A percentile compares a stretch with the other conserved stretches of the same genome.
Evolutionary conservation across 1,140 invertebrate species (phyloP).

Genomic region (Lepidostoma basale): DNA sequence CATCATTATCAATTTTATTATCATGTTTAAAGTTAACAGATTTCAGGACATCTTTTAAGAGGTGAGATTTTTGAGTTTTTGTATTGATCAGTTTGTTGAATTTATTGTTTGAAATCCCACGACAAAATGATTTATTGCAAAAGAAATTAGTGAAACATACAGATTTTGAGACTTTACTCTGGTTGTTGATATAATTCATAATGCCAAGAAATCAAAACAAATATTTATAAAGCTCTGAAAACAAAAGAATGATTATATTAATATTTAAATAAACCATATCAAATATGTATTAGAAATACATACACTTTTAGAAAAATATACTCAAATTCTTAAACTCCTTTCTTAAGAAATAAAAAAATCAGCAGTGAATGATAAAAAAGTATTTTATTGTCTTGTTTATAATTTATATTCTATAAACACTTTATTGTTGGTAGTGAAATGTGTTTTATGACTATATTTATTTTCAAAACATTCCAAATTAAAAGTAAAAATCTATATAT

Average conservation of each 20-base stretch:
- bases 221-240: background rate
- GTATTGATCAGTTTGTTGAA: conserved; percentile 34
- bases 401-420: too few relatives aligned
- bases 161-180: background rate
- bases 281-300: too few relatives aligned
- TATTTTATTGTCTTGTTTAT: too few relatives aligned
- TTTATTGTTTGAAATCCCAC: conserved; percentile 36
- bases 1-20: background rate
- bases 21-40: background rate
- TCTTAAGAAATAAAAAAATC: too few relatives aligned
- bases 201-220: background rate
- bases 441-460: too few relatives aligned
- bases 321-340: too few relatives aligned
- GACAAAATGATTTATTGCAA: conserved; percentile 38
- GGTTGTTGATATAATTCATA: background rate
- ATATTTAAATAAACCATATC: too few relatives aligned
- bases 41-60: conserved; percentile 29
- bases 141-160: conserved; percentile 38
- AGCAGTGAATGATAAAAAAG: too few relatives aligned
- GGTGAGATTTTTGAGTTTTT: background rate
- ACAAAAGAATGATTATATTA: background rate
- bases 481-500: too few relatives aligned
- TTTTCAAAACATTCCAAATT: too few relatives aligned
- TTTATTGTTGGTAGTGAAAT: too few relatives aligned
- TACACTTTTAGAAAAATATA: too few relatives aligned